phyloP scores from a whole-genome alignment of 1,140 invertebrate species.

The Antheraea pernyi region DNA sequence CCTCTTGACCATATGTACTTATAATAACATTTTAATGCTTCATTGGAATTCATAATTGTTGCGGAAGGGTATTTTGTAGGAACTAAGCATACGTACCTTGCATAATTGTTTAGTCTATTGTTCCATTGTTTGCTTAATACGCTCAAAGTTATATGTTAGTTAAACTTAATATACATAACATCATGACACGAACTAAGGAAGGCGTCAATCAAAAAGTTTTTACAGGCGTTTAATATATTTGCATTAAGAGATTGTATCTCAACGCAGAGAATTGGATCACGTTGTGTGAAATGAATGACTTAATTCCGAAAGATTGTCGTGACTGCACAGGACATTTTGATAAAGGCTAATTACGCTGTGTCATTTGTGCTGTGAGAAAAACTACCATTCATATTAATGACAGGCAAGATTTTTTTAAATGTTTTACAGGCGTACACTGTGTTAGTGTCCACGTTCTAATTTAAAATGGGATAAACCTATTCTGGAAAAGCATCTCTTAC shows the following conservation, averaged over 20 bases:
- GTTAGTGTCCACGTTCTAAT: no score
- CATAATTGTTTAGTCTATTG: slow-evolving; percentile 32
- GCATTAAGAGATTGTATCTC: slow-evolving; percentile 9
- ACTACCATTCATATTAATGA: background rate
- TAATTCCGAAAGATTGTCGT: slow-evolving; percentile 13
- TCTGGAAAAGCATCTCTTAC: no score
- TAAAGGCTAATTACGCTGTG: slow-evolving; percentile 11
- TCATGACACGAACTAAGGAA: slow-evolving; percentile 26
- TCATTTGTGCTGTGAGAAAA: background rate
- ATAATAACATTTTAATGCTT: slow-evolving; percentile 11
- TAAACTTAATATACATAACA: slow-evolving; percentile 13
- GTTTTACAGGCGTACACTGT: no score
- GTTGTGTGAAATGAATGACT: slow-evolving; percentile 14
- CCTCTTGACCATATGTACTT: slow-evolving; percentile 4
- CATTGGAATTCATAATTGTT: slow-evolving; percentile 12
- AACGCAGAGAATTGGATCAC: slow-evolving; percentile 1
- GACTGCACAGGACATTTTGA: slow-evolving; percentile 1
- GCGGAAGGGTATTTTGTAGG: slow-evolving; percentile 40
- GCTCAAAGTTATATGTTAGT: slow-evolving; percentile 20
- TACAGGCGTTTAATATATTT: slow-evolving; percentile 1
- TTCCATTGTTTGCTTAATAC: slow-evolving; percentile 43
- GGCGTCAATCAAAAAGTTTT: slow-evolving; percentile 28
- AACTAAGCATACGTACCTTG: slow-evolving; percentile 31
- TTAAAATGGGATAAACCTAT: no score
- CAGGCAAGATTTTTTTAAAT: no score